A percentile compares a stretch with the other conserved stretches of the same genome.
Conservation (phyloP, 2,888 invertebrate species). For the Sinodicranocentrus sp. region DNA sequence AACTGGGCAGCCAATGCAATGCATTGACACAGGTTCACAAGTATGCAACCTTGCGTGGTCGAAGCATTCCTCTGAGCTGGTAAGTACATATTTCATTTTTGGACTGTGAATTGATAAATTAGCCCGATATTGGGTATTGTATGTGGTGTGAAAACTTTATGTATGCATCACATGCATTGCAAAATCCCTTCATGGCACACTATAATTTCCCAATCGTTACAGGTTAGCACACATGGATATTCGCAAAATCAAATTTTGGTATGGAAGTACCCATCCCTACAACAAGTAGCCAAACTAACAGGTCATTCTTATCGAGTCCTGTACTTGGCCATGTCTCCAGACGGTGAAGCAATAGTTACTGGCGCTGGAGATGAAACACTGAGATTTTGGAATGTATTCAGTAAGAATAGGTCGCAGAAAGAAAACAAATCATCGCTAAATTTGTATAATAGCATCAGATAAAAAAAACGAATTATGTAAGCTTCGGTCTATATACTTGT, state of each 20-base stretch:
- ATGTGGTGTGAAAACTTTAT: background rate
- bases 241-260: constrained; percentile 99
- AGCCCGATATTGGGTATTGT: constrained; percentile 8
- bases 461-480: background rate
- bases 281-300: constrained; percentile 97
- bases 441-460: constrained; percentile 89
- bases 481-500: no score
- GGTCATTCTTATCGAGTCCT: constrained; percentile 98
- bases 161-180: background rate
- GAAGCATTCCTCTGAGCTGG: constrained; percentile 97
- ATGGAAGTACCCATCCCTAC: constrained; percentile 98
- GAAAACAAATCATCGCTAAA: constrained; percentile 96
- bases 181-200: background rate
- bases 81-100: constrained; percentile 78
- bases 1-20: constrained; percentile 98
- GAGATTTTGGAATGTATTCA: constrained; percentile 99
- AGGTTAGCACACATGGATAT: constrained; percentile 96
- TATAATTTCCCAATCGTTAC: background rate
- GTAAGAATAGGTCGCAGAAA: constrained; percentile 95
- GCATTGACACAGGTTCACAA: constrained; percentile 98
- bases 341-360: constrained; percentile 99
- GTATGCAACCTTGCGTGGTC: constrained; percentile 99
- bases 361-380: constrained; percentile 99
- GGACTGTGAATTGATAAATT: no score
- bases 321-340: constrained; percentile 97